Evolutionary conservation across 2,113 vertebrate species (phyloP), one percentile per base, ranked within the genome.

Genomic region (Mohoua ochrocephala): DNA sequence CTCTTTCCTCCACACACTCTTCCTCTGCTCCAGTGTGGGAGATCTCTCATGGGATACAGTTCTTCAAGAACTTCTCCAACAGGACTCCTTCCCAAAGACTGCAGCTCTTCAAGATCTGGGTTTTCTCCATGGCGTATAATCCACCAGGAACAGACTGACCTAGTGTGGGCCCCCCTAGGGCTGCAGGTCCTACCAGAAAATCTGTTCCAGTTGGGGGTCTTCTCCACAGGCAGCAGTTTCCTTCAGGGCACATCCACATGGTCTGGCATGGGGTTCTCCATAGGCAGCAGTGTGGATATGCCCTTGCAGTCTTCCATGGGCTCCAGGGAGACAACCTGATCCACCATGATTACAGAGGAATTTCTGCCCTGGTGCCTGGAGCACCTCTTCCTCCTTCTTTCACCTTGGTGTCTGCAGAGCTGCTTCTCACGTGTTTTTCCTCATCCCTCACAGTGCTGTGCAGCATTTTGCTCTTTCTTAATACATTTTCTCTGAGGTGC

Each of bases 161-260:
- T 5, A 27, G 4, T 28, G 23, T 33, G 15, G 7, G 7, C 3
- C 17, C 8, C 9, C 13, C 16, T 31, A 0, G 2, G 15, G 15
- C 21, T 8, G 9, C 14, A 54, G 9, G 8, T 89, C 24, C n/a
- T 50, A 10, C 16, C 44, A 80, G 47, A 49, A 85, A 70, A 33
- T 7, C 10, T 65, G 9, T 18, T 52, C 7, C 30, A 52, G 3
- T 4, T 3, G 23, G 7, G 6, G 5, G 9, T 54, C 22, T 23
- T 41, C 28, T 64, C 18, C 26, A 35, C 4, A 37, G 39, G 5
- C 12, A 54, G n/a, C 12, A 78, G 33, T 8, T 83, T 73, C 13
- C 13, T 65, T 65, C 45, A 60, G 45, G 16, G 2, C 31, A 71
- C 1, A 1, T 26, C 11, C 8, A 35, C 14, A 8, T 50, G 6